Conservation (phyloP, 1,140 invertebrate genomes). For the Philaenus spumarius region DNA sequence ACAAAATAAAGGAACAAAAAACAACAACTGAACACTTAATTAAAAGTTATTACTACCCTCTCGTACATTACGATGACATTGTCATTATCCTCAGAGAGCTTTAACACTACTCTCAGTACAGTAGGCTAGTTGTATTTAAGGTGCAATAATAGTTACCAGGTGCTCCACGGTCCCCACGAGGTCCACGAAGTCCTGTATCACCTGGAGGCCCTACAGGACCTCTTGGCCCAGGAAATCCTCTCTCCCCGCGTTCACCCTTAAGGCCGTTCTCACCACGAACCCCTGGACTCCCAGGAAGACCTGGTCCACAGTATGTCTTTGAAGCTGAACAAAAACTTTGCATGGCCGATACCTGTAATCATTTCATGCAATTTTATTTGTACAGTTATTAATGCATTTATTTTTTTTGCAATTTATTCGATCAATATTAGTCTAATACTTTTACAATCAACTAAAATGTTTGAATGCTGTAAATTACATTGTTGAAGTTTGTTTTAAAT, state of each 20-base stretch:
- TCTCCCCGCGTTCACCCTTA: constrained; percentile 47
- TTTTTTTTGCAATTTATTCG: too few relatives aligned
- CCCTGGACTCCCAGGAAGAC: constrained; percentile 60
- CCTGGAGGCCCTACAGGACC: constrained; percentile 50
- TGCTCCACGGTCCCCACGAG: constrained; percentile 48
- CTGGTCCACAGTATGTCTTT: constrained; percentile 73
- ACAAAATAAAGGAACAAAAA: too few relatives aligned
- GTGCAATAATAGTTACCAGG: constrained; percentile 38
- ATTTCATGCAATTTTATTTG: not conserved
- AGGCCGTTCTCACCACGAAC: constrained; percentile 41
- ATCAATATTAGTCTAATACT: too few relatives aligned
- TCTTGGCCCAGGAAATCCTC: constrained; percentile 41
- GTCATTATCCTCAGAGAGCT: too few relatives aligned
- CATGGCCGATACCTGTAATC: constrained; percentile 55
- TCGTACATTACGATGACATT: not conserved
- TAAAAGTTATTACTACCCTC: not conserved
- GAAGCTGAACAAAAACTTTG: constrained; percentile 68
- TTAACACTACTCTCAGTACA: too few relatives aligned
- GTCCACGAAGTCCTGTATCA: constrained; percentile 50
- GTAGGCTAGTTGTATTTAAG: too few relatives aligned
- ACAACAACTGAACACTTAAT: too few relatives aligned
- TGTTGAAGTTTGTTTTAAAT: too few relatives aligned
- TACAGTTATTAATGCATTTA: too few relatives aligned
- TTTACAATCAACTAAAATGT: too few relatives aligned
- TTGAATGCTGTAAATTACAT: too few relatives aligned